Evolutionary conservation across 1,140 invertebrate species (phyloP).

Genomic region (Eriocheir sinensis): DNA sequence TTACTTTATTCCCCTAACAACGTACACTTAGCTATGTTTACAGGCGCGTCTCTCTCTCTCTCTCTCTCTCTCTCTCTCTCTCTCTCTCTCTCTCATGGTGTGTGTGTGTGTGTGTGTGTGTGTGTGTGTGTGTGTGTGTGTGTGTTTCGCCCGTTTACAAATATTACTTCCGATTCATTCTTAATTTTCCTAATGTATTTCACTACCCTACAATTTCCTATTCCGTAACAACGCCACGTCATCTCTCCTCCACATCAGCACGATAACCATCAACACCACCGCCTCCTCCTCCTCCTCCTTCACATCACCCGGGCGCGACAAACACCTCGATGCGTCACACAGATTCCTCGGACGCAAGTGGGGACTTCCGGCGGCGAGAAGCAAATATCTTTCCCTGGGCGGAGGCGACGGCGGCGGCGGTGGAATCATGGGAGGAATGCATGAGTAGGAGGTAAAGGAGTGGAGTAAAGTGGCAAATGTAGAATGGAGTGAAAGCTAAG

Average conservation of each 20-base stretch:
- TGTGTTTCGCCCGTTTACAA: background rate
- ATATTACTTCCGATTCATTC: background rate
- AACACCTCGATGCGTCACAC: no score
- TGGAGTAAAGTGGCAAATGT: background rate
- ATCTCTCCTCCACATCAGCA: background rate
- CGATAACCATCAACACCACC: background rate
- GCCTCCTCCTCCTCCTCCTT: background rate
- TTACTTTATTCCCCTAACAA: no score
- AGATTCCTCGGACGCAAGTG: background rate
- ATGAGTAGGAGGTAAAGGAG: background rate
- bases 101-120: no score
- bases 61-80: constrained; percentile 44
- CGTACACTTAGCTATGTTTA: background rate
- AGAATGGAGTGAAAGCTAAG: background rate
- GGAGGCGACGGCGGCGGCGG: background rate
- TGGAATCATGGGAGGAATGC: background rate
- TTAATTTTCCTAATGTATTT: background rate
- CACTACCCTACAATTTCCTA: no score
- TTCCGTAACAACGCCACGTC: no score
- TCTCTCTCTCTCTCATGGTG: constrained; percentile 46
- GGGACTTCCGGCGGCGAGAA: background rate
- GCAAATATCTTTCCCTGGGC: background rate
- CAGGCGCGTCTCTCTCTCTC: background rate
- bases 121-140: no score
- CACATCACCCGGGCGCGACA: background rate